Percentiles rank a stretch among this genome's conserved stretches.
Evolutionary conservation across 2,797 vertebrate species (phyloP).

Genomic region (Lithobates sylvaticus): DNA sequence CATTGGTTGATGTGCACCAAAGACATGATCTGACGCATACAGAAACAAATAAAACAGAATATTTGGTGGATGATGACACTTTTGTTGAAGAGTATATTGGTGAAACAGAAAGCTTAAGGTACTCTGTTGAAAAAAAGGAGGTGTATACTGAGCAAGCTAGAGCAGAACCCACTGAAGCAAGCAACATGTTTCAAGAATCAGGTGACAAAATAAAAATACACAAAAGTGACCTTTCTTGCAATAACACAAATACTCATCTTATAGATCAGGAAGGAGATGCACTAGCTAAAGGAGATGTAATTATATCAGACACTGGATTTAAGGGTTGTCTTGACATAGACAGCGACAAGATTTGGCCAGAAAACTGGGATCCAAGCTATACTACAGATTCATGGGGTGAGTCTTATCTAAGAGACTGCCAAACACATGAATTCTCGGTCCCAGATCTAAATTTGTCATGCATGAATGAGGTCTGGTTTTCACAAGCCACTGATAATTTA

Average conservation of each 20-base stretch:
- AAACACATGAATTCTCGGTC: conserved; percentile 71
- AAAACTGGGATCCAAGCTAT: conserved; percentile 74
- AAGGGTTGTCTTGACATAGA: conserved; percentile 52
- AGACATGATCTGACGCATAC: neutral
- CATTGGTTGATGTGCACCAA: neutral
- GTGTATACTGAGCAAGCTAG: neutral
- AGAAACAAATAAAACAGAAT: neutral
- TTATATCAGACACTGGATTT: conserved; percentile 6
- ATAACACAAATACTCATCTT: neutral
- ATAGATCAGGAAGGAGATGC: conserved; percentile 52
- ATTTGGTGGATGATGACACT: neutral
- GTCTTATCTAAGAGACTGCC: conserved; percentile 69
- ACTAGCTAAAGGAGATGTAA: conserved; percentile 48
- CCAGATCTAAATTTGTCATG: conserved; percentile 72
- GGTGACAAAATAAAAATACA: neutral
- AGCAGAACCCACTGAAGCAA: neutral
- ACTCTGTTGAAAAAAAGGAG: neutral
- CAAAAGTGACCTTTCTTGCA: neutral
- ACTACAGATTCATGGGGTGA: conserved; percentile 70
- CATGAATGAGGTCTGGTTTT: conserved; percentile 72
- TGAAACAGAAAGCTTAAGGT: neutral
- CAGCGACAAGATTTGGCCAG: conserved; percentile 66
- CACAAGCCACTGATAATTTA: conserved; percentile 69
- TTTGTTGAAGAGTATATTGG: neutral
- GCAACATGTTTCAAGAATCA: neutral